These are phyloP conservation scores for Hyles lineata DNA, from an alignment of 2,888 invertebrate species.

Conservation along the genomic window DNA sequence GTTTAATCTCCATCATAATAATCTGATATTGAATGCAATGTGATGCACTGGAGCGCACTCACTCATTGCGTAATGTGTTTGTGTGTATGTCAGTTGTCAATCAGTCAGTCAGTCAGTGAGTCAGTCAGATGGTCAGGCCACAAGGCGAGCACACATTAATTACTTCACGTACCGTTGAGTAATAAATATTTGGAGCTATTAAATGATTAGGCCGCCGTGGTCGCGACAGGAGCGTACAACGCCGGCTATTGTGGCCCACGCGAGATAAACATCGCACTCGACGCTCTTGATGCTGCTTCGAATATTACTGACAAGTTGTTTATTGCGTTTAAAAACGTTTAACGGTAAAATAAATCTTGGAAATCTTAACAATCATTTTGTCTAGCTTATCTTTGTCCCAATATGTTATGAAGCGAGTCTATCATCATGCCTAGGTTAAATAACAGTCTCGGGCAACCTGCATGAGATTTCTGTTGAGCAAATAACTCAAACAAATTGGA, in stretches of 20 bases:
- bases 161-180: conserved; percentile 16
- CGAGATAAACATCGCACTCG: conserved; percentile 4
- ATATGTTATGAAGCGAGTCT: too few species aligned
- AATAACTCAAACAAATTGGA: too few species aligned
- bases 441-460: too few species aligned
- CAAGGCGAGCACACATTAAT: conserved; percentile 7
- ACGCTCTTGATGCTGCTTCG: background rate
- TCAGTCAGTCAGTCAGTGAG: background rate
- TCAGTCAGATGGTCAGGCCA: background rate
- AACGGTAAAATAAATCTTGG: too few species aligned
- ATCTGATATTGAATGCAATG: background rate
- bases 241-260: background rate
- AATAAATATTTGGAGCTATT: background rate
- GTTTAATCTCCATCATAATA: background rate
- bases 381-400: too few species aligned
- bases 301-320: too few species aligned
- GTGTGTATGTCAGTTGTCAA: conserved; percentile 14
- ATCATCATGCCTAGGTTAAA: too few species aligned
- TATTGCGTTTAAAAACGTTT: too few species aligned
- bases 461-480: too few species aligned
- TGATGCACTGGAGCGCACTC: background rate
- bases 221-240: background rate
- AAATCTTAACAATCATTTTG: too few species aligned
- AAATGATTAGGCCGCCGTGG: background rate
- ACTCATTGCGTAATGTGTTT: conserved; percentile 3